Base-by-base conservation (phyloP, 2,113 vertebrate genomes). In the Hiodon tergisus region DNA sequence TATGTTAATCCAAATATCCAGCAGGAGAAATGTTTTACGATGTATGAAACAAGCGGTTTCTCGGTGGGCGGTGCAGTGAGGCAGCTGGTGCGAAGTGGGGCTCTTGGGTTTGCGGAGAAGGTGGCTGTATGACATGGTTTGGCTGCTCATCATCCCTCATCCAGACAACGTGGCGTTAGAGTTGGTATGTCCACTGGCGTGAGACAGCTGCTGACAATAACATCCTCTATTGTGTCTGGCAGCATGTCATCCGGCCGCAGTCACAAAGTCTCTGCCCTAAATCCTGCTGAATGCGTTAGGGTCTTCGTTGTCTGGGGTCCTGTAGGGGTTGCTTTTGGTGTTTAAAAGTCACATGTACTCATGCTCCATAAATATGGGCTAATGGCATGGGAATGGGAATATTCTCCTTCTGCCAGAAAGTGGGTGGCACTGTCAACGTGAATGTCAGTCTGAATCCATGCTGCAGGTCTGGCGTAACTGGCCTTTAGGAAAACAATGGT, bases 41-140 rank as follows among this genome's bases (percentile, higher is more conserved):
- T 81, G 79, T 88, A 84, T 87, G 86, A 89, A 86, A 86, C 82
- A 80, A 78, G 71, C 86, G 46, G 84, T 86, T 83, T 83, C 82
- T 86, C 77, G 76, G 76, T 81, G n/a, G 80, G 76, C 71, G n/a
- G 75, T 52, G 73, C 79, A 11, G 73, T 73, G 46, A 77, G 78
- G 83, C 88, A 88, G 88, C 88, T 89, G 87, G 78, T 66, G 51
- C 14, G 11, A 48, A 51, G 63, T 31, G 47, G 48, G 76, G 75
- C 74, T 86, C 78, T 76, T 78, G 79, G 78, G 80, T 80, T 62
- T 82, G 83, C 31, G 31, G 85, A 80, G 81, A 80, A 77, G 3
- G 73, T 82, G 79, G 82, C 53, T 53, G 48, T 69, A 55, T 70
- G 69, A 60, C 6, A 72, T 58, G 59, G 59, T 72, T 72, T 9